phyloP scores from a whole-genome alignment of 1,140 invertebrate species.

The Lucilia cuprina region DNA sequence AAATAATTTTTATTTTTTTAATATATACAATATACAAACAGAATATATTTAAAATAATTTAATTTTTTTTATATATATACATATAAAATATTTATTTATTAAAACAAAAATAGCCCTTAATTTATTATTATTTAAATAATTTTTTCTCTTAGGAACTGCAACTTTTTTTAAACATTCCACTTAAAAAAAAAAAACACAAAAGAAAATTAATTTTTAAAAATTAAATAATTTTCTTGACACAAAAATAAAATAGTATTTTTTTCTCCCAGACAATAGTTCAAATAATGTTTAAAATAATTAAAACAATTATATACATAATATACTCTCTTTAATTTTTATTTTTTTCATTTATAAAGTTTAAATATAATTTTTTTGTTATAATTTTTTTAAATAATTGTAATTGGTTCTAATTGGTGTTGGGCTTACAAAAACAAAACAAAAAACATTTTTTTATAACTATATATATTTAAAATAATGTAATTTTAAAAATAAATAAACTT shows the following conservation, averaged over 20 bases:
- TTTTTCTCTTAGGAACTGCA: background rate
- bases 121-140: slow-evolving; percentile 19
- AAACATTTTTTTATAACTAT: slow-evolving; percentile 7
- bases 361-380: background rate
- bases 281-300: background rate
- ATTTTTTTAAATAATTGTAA: slow-evolving; percentile 9
- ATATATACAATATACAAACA: background rate
- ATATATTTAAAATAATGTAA: background rate
- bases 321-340: background rate
- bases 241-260: slow-evolving; percentile 31
- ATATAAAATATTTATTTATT: background rate
- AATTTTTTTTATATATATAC: background rate
- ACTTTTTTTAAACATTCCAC: background rate
- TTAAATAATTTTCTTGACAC: slow-evolving; percentile 1
- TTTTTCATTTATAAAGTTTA: background rate
- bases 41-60: background rate
- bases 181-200: background rate
- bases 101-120: slow-evolving; percentile 12
- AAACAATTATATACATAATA: background rate
- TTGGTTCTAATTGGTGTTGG: slow-evolving; percentile 32
- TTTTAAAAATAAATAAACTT: background rate
- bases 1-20: background rate
- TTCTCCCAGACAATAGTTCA: slow-evolving; percentile 17
- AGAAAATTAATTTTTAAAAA: slow-evolving; percentile 2
- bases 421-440: background rate